Evolutionary conservation across 2,113 vertebrate species (phyloP).

Genomic region (Mormyrus iriodes): DNA sequence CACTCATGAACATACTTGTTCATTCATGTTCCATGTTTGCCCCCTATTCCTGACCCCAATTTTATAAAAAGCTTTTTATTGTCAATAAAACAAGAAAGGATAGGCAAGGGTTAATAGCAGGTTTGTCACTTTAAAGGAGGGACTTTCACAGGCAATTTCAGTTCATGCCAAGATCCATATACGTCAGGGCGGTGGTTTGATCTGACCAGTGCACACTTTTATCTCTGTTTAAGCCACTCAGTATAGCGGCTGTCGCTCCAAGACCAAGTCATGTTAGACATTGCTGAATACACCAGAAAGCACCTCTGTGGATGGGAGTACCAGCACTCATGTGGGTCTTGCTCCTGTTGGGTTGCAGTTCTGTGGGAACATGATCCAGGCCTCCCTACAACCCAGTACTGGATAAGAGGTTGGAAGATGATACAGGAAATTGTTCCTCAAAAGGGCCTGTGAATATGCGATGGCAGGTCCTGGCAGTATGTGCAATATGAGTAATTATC

Average conservation of each 20-base stretch:
- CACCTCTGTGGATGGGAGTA: neutral
- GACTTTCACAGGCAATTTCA: slow-evolving; percentile 9
- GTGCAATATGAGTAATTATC: neutral
- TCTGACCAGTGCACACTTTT: slow-evolving; percentile 24
- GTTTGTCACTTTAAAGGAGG: neutral
- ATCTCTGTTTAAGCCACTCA: slow-evolving; percentile 19
- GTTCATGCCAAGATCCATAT: slow-evolving; percentile 21
- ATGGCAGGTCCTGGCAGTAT: neutral
- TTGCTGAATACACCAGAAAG: neutral
- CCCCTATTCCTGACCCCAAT: neutral
- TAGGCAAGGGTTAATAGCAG: neutral
- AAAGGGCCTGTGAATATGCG: neutral
- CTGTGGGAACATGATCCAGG: neutral
- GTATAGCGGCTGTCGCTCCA: neutral
- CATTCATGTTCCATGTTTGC: neutral
- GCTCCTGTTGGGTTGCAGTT: neutral
- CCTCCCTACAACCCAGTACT: neutral
- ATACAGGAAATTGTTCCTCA: neutral
- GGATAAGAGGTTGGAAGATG: neutral
- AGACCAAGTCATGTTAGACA: neutral
- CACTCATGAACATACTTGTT: neutral
- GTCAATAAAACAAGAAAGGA: slow-evolving; percentile 11
- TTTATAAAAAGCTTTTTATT: neutral
- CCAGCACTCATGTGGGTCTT: neutral
- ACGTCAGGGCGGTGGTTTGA: slow-evolving; percentile 12